Base-by-base conservation (phyloP, 1,140 invertebrate genomes). In the Adelges cooleyi region DNA sequence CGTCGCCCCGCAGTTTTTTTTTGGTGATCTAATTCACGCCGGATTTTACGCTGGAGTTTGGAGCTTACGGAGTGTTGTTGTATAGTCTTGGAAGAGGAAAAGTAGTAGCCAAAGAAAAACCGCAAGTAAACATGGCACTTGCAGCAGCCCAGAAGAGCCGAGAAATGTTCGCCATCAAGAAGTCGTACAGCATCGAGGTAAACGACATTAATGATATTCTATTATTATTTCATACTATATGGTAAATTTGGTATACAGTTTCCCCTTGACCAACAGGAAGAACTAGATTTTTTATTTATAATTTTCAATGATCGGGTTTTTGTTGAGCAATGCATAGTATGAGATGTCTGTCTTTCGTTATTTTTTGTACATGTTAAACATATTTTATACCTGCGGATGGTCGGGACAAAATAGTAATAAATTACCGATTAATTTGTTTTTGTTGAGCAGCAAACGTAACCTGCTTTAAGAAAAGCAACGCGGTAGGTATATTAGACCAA, bases 181-280 rank as follows among this genome's bases (percentile, higher is more conserved):
- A 95, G 75, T 92, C 90, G 69, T 95, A 95, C 82, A 95, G 91
- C 80, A 92, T 94, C 75, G 92, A 95, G 89, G 92, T 95, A 79
- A 86, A 54, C 20, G 52, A 13, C 3, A 11, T 51, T 51, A 18
- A 17, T 20, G n/a, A 22, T 48, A 48, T 48, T 48, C 13, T 48
- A 22, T 22, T 10, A 10, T 22, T 22, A 10, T 20, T 48, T 22
- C 3, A 22, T 22, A 22, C 18, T 22, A 6, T 22, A 2, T 22
- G 2, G 11, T 1, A 23, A 0, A 1, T 22, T 8, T n/a, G n/a
- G 52, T 54, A 22, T 53, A 36, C 9, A 1, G 15, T 15, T 36
- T 36, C 38, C 29, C 6, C 15, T 29, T 29, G 10, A 33, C 25
- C 25, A 8, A 25, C 3, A 29, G 20, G n/a, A 33, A n/a, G n/a